Evolutionary conservation across 2,797 vertebrate genomes (phyloP), one percentile per base, ranked within the genome.

Genomic region (Uromys caudimaculatus): DNA sequence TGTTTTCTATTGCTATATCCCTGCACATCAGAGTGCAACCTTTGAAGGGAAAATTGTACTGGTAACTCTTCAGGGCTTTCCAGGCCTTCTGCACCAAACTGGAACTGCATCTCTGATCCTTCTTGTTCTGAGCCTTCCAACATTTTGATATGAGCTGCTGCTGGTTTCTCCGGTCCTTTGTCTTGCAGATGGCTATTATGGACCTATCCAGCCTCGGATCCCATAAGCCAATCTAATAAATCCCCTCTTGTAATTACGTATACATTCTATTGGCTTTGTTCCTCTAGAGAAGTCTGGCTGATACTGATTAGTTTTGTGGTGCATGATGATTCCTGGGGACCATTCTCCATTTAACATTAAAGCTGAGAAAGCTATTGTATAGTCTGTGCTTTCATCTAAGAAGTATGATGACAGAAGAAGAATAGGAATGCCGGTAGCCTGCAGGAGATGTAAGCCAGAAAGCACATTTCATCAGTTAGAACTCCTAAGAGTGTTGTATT

Each of bases 351-450:
- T 94, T 93, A 86, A 56, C 27, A 84, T 64, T 41, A 69, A 78
- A 78, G 76, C 17, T n/a, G 56, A 62, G 77, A 87, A 94, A 75
- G 60, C 62, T 89, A 62, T 76, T 89, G 11, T 87, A 23, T 27
- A 60, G 56, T 67, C 0, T 32, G 19, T 91, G 67, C 47, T 91
- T 81, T 94, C 52, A 87, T 89, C 78, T 78, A 96, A 88, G 86
- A 92, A 77, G 13, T 82, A 2, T 89, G 85, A 90, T 56, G 54
- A 32, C 4, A 47, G 64, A 83, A 24, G 27, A 93, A 91, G 71
- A 95, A 81, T 56, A 14, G 29, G 56, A 67, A 10, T 87, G 17
- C 69, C 78, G 23, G 60, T 23, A 62, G 89, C 62, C 79, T 83
- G 82, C 32, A 64, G 85, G 92, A 84, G 75, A 94, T 4, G 2